Evolutionary conservation across 2,797 vertebrate species (phyloP).

Genomic region (Aldrovandia affinis): DNA sequence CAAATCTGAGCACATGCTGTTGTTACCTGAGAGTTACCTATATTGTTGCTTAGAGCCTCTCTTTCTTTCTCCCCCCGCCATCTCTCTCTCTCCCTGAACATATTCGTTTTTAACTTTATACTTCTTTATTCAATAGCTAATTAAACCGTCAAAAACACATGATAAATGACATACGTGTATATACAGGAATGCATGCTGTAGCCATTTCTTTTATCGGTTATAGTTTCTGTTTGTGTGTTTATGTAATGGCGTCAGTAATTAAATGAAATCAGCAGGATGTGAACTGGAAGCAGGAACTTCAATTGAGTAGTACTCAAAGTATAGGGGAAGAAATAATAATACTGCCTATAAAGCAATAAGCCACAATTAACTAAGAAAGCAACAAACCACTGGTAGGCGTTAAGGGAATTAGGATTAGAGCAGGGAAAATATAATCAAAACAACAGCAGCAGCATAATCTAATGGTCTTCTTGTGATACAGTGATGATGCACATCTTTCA

Average conservation of each 20-base stretch:
- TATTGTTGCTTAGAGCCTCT: no score
- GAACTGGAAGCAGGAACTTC: background rate
- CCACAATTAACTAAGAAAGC: conserved; percentile 23
- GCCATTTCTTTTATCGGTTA: no score
- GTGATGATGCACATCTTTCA: conserved; percentile 37
- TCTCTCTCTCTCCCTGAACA: background rate
- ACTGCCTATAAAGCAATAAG: background rate
- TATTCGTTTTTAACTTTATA: background rate
- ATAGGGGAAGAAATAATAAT: background rate
- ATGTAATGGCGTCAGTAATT: background rate
- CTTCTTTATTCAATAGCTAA: background rate
- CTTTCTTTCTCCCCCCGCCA: background rate
- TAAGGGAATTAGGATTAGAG: conserved; percentile 39
- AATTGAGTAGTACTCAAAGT: background rate
- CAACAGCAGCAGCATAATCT: conserved; percentile 20
- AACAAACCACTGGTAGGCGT: conserved; percentile 33
- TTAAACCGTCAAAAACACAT: background rate
- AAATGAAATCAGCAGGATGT: background rate
- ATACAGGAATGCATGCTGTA: background rate
- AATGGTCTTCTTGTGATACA: conserved; percentile 21
- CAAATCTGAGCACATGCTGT: no score
- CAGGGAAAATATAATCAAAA: background rate
- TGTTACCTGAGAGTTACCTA: no score
- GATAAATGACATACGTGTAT: background rate
- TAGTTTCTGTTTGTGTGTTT: background rate